Evolutionary conservation across 2,888 invertebrate species (phyloP).

Genomic region (Pseudococcus jackbeardsleyi): DNA sequence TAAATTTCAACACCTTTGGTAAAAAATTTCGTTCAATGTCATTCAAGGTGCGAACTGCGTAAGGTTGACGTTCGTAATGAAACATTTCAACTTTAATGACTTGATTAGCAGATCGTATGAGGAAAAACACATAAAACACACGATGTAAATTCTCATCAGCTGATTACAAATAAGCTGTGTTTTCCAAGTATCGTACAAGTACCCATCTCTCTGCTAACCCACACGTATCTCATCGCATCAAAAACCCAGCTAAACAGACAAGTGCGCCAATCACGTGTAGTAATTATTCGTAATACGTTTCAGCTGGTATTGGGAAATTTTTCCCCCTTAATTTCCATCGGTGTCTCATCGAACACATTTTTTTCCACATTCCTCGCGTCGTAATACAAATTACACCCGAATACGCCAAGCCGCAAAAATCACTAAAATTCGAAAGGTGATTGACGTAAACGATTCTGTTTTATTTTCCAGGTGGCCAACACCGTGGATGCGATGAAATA

Average conservation of each 20-base stretch:
- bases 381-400: neutral
- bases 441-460: neutral
- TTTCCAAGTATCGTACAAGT: neutral
- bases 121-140: neutral
- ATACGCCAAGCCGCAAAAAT: neutral
- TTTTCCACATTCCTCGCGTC: neutral
- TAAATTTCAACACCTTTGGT: no score
- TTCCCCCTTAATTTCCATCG: neutral
- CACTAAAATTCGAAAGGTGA: neutral
- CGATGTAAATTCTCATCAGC: conserved; percentile 25
- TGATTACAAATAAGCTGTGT: neutral
- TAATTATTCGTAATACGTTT: neutral
- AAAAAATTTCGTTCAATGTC: neutral
- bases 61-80: neutral
- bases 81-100: neutral
- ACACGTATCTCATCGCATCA: neutral
- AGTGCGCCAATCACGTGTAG: conserved; percentile 22
- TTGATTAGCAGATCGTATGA: neutral
- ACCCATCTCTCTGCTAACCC: neutral
- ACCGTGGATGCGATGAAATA: conserved; percentile 86
- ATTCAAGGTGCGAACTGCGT: neutral
- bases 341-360: neutral
- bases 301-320: neutral
- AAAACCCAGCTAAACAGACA: neutral
- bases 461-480: conserved; percentile 77